phyloP scores from a whole-genome alignment of 2,888 invertebrate species.

The Athripsodes cinereus region DNA sequence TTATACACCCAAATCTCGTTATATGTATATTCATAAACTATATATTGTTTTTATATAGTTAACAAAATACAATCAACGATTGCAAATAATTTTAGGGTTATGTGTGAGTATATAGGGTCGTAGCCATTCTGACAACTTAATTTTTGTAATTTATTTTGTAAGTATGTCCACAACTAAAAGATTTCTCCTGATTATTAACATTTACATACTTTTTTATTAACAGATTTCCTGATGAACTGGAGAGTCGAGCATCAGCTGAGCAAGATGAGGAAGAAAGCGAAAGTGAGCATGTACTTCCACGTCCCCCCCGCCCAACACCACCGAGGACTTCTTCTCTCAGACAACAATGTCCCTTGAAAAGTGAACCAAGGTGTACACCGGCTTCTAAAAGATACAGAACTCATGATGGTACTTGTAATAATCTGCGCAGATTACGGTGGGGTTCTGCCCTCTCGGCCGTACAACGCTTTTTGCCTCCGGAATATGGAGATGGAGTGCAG shows the following conservation, averaged over 20 bases:
- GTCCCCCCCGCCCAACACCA: constrained; percentile 34
- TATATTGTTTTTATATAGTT: no score
- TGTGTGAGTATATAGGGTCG: no score
- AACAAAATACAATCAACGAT: no score
- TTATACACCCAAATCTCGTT: no score
- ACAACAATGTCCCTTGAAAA: constrained; percentile 62
- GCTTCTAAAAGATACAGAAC: constrained; percentile 72
- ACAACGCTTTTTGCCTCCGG: constrained; percentile 72
- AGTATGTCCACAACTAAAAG: no score
- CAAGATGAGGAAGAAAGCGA: constrained; percentile 35
- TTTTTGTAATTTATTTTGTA: no score
- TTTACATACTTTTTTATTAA: no score
- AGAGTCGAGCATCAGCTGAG: constrained; percentile 13
- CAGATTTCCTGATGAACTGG: constrained; percentile 17
- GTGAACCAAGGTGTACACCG: constrained; percentile 61
- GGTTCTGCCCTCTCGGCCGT: constrained; percentile 80
- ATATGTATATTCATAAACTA: no score
- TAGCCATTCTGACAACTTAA: no score
- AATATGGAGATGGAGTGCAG: constrained; percentile 71
- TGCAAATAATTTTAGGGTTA: no score
- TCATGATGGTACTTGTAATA: constrained; percentile 87
- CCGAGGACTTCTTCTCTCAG: constrained; percentile 45
- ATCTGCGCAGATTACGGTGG: constrained; percentile 67
- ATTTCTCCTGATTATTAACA: no score
- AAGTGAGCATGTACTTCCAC: constrained; percentile 42